Evolutionary conservation across 2,113 vertebrate genomes (phyloP), one percentile per base, ranked within the genome.

Genomic region (Labeo rohita): DNA sequence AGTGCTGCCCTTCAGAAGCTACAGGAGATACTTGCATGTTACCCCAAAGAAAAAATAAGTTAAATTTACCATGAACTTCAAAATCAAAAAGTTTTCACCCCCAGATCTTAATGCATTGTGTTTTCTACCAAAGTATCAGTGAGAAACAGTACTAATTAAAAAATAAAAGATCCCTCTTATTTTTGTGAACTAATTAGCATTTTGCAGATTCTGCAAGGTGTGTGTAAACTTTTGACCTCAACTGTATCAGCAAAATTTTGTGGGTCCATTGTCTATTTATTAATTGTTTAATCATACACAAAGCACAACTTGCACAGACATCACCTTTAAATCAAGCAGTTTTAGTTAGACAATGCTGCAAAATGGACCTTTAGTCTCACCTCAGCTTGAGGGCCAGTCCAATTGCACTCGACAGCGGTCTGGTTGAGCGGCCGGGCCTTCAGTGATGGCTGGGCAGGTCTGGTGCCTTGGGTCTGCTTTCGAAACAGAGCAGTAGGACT

Each of bases 381-480:
- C 70, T 96, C 95, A 0, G 95, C 95, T 91, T 70, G 88, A 1
- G 95, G 95, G 52, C 95, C 94, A 0, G 94, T 96, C 98, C 98
- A 99, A 93, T 91, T 96, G 84, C 98, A 99, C 66, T 98, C 96
- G 89, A 99, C 98, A 0, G 96, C 94, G 0, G 96, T 99, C 94
- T 99, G 98, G 92, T 99, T 99, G 88, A 97, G 82, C 43, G 98
- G 95, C 79, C 95, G 95, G 90, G 96, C 95, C 91, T 99, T 98
- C 88, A 99, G 95, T 84, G 96, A 92, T 0, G 97, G 98, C 1
- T 94, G 84, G 0, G 90, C 88, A 0, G 97, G 98, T 85, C 95
- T 95, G 0, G 89, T 90, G 10, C 97, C 97, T 11, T 50, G 72
- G 65, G 98, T 99, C 90, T 92, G 89, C 8, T 96, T 92, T 0